Evolutionary conservation across 2,113 vertebrate genomes (phyloP).

Genomic region (Galbula dea): DNA sequence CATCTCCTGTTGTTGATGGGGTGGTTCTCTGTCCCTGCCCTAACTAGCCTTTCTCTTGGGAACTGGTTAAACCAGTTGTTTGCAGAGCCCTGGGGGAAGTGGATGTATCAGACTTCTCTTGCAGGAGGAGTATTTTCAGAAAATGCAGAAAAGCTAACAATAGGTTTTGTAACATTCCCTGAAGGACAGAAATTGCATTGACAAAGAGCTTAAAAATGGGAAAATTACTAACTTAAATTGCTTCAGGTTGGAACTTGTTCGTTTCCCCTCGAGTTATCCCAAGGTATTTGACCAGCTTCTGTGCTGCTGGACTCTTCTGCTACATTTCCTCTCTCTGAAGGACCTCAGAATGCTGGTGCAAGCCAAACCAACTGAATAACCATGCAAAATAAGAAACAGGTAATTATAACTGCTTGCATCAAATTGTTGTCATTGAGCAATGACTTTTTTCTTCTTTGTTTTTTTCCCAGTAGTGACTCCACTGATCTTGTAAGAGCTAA

Average conservation of each 20-base stretch:
- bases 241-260: neutral
- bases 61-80: neutral
- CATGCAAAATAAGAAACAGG: neutral
- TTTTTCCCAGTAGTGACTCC: neutral
- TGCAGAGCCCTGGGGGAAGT: neutral
- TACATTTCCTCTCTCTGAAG: neutral
- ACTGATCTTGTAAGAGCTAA: neutral
- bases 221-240: neutral
- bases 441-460: neutral
- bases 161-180: neutral
- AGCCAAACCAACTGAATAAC: neutral
- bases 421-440: neutral
- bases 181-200: neutral
- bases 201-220: neutral
- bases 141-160: rapidly evolving
- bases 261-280: neutral
- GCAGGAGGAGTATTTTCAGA: neutral
- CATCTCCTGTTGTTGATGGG: neutral
- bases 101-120: neutral
- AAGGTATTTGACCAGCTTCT: neutral
- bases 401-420: neutral
- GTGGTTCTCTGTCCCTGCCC: neutral
- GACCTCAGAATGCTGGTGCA: neutral
- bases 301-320: neutral
- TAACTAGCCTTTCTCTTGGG: neutral